phyloP scores from a whole-genome alignment of 2,888 invertebrate species.

The Pseudococcus longispinus region DNA sequence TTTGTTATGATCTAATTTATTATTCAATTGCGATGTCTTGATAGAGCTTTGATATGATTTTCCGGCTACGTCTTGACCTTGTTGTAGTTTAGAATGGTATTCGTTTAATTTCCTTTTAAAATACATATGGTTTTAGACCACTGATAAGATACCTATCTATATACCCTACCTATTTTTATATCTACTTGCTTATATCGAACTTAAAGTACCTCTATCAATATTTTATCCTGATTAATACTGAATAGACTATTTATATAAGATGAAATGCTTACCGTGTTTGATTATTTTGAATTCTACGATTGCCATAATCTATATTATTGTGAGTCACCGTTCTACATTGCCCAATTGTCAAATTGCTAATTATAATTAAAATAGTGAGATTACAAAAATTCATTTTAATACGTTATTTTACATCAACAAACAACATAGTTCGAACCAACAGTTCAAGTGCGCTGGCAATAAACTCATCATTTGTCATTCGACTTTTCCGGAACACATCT shows the following conservation, averaged over 20 bases:
- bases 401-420: background rate
- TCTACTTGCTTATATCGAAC: background rate
- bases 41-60: background rate
- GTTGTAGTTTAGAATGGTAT: background rate
- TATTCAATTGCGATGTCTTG: background rate
- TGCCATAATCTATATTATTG: background rate
- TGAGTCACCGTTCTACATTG: background rate
- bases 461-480: background rate
- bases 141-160: background rate
- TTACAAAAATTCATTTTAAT: background rate
- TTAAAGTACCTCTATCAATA: background rate
- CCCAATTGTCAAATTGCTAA: background rate
- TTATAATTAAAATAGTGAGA: background rate
- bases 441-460: background rate
- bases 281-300: constrained; percentile 23
- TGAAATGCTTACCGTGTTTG: constrained; percentile 14
- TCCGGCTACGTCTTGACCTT: background rate
- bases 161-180: background rate
- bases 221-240: no score
- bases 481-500: background rate
- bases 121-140: constrained; percentile 16
- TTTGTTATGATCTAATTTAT: background rate
- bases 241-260: background rate
- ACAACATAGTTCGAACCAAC: background rate
- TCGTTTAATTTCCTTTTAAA: constrained; percentile 42